These are phyloP conservation scores for Boleophthalmus pectinirostris DNA, from an alignment of 2,113 vertebrate species.

Conservation along the genomic window DNA sequence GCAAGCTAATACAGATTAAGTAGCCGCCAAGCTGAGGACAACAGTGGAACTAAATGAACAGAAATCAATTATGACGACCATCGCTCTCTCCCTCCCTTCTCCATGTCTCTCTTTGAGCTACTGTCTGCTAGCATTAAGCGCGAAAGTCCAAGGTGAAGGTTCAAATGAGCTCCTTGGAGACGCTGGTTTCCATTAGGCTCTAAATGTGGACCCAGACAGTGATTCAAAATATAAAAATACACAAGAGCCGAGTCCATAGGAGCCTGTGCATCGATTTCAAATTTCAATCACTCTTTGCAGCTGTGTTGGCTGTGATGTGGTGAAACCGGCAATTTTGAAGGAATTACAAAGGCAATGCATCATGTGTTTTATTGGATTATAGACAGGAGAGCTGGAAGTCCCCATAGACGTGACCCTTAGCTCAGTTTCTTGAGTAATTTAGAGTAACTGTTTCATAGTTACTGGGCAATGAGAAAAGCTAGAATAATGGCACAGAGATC, in stretches of 20 bases:
- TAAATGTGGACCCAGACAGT: neutral
- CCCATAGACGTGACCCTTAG: neutral
- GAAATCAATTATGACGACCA: constrained; percentile 17
- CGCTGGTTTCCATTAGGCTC: neutral
- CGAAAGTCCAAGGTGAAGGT: neutral
- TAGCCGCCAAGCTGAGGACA: neutral
- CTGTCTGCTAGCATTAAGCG: neutral
- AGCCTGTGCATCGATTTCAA: neutral
- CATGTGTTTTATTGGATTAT: neutral
- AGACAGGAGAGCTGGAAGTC: neutral
- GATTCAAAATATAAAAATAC: neutral
- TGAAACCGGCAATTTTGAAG: neutral
- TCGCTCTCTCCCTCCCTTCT: neutral
- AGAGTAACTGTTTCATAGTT: neutral
- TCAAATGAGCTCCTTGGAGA: neutral
- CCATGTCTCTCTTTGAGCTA: neutral
- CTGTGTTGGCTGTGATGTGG: too few species aligned
- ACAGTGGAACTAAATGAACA: constrained; percentile 16
- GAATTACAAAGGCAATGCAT: neutral
- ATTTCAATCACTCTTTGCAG: too few species aligned
- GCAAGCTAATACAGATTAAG: constrained; percentile 16
- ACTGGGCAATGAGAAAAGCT: neutral
- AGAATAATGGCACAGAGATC: neutral
- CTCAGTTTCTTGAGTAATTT: neutral
- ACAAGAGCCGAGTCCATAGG: neutral